Conservation (phyloP, 1,140 invertebrate genomes). For the Psilanteris sp. region DNA sequence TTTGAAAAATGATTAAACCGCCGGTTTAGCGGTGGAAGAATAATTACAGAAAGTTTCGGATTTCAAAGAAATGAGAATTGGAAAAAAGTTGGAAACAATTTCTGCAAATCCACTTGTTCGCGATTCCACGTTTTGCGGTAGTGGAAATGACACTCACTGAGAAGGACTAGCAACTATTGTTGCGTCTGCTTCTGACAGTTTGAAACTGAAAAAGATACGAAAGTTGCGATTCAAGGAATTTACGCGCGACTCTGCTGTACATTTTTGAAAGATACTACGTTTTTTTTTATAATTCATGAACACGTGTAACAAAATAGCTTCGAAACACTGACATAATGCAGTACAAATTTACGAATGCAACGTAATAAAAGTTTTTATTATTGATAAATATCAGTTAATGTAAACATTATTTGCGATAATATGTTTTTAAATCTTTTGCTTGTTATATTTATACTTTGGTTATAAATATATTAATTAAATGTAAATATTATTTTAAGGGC, state of each 20-base stretch:
- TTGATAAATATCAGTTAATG: no score
- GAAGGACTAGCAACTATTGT: conserved; percentile 42
- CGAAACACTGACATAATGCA: no score
- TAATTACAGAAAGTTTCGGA: conserved; percentile 19
- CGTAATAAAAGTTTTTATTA: no score
- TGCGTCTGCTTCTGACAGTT: conserved; percentile 43
- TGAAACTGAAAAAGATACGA: conserved; percentile 44
- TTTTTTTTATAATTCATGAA: no score
- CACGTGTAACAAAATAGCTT: no score
- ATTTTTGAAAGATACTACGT: conserved; percentile 47
- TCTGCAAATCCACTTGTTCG: conserved; percentile 30
- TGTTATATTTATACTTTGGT: no score
- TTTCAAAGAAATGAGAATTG: conserved; percentile 22
- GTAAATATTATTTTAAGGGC: no score
- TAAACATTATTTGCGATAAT: no score
- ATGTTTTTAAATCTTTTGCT: no score
- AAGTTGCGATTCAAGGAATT: conserved; percentile 29
- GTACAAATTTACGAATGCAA: no score
- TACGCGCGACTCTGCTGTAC: conserved; percentile 20
- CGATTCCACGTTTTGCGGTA: conserved; percentile 42
- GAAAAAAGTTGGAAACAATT: conserved; percentile 39
- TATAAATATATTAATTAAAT: no score
- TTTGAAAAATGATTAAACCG: no score
- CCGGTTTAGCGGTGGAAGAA: conserved; percentile 1
- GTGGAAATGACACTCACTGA: conserved; percentile 52